Base-by-base conservation (phyloP, 2,888 invertebrate species). In the Eulithis prunata region DNA sequence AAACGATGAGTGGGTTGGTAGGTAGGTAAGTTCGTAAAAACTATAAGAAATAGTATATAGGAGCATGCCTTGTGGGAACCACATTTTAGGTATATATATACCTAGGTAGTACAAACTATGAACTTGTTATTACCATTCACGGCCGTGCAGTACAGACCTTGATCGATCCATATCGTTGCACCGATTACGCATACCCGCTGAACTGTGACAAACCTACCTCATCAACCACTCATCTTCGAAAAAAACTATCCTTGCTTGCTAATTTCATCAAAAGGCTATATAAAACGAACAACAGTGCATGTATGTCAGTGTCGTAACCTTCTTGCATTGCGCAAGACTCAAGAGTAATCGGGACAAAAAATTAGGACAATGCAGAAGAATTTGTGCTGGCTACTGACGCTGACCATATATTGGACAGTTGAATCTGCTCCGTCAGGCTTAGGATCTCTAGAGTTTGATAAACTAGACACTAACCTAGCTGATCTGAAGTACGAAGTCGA, bases 261-360 rank as follows among this genome's bases (percentile, higher is more conserved):
- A 74, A 84, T 79, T 82, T 78, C 70, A 74, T 79, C 75, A 76
- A 86, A 82, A 87, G 82, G 83, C 89, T 92, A 90, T 92, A 91
- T 80, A 86, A 89, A 89, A 83, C 80, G 75, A 78, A 78, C 74
- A 78, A 59, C 63, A 74, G 71, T 73, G 70, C 88, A 93, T 92
- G 91, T 91, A 87, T 92, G 93, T 93, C 93, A 93, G 91, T 93
- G 93, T 90, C 93, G 89, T 81, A 91, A 91, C 88, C 91, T 88
- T 53, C 36, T 53, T 38, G 1, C 81, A 84, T 89, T 90, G 87
- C 80, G 78, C 83, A 88, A 89, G 84, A 87, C 80, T 78, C 83
- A 88, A 89, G 84, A 87, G 73, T 72, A 63, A 62, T 28, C 47
- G 36, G 90, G 88, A 87, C 78, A 80, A 82, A 88, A 84, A 85